Evolutionary conservation across 2,888 invertebrate species (phyloP).

Genomic region (Cheilosia scutellata): DNA sequence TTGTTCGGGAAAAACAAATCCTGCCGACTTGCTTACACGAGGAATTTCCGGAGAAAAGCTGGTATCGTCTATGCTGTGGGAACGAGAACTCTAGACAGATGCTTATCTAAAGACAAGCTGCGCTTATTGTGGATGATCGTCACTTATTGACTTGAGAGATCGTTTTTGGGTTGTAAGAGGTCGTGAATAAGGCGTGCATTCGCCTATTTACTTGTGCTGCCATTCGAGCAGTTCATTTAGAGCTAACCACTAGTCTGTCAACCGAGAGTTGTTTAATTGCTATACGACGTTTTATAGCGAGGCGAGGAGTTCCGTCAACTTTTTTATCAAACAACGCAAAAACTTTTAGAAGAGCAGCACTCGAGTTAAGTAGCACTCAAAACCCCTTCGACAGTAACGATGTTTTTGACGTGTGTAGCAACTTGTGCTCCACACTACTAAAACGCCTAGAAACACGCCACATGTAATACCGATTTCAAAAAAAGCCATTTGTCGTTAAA

Average conservation of each 20-base stretch:
- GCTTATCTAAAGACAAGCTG: background rate
- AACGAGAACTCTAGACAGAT: background rate
- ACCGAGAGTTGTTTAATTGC: slow-evolving; percentile 35
- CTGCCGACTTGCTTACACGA: background rate
- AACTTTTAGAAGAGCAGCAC: slow-evolving; percentile 19
- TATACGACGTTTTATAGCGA: slow-evolving; percentile 28
- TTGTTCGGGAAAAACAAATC: slow-evolving; percentile 27
- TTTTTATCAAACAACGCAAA: slow-evolving; percentile 41
- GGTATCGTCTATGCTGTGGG: slow-evolving; percentile 10
- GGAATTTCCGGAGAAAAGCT: slow-evolving; percentile 4
- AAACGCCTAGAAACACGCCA: too few relatives aligned
- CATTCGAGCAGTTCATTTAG: slow-evolving; percentile 51
- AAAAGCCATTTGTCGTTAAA: too few relatives aligned
- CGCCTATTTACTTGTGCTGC: slow-evolving; percentile 49
- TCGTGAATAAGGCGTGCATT: slow-evolving; percentile 24
- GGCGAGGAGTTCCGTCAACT: slow-evolving; percentile 6
- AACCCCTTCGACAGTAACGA: background rate
- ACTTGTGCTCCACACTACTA: too few relatives aligned
- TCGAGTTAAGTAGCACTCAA: slow-evolving; percentile 6
- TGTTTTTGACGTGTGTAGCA: too few relatives aligned
- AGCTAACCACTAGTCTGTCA: slow-evolving; percentile 35
- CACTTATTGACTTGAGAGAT: slow-evolving; percentile 1
- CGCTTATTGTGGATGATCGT: slow-evolving; percentile 20
- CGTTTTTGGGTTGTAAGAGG: slow-evolving; percentile 43
- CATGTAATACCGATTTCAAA: too few relatives aligned